Evolutionary conservation across 2,888 invertebrate species (phyloP).

Genomic region (Imbricaverruca yamaguchii): DNA sequence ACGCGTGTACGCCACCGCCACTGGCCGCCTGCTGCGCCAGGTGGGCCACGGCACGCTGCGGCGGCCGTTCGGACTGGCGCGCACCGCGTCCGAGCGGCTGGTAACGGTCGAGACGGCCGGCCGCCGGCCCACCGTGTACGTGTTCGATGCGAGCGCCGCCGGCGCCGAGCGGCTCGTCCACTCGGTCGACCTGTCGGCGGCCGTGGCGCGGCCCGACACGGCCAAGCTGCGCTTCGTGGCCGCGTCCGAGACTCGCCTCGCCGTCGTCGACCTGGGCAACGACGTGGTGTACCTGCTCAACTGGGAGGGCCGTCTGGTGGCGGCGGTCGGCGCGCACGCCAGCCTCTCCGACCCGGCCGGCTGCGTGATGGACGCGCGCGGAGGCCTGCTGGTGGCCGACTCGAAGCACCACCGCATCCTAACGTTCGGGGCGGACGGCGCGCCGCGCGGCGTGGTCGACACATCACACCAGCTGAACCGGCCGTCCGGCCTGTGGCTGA

Average conservation of each 20-base stretch:
- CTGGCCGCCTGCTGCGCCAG: neutral
- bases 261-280: slow-evolving; percentile 5
- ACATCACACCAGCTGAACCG: neutral
- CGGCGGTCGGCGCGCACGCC: neutral
- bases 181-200: neutral
- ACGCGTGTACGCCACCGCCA: neutral
- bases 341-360: neutral
- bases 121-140: neutral
- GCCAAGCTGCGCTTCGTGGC: slow-evolving; percentile 5
- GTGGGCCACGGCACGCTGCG: neutral
- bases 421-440: neutral
- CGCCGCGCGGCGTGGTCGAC: neutral
- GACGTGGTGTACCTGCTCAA: slow-evolving; percentile 7
- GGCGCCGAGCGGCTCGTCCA: neutral
- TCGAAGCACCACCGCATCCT: neutral
- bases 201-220: neutral
- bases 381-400: neutral
- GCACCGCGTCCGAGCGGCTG: neutral
- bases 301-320: slow-evolving; percentile 10
- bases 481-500: neutral
- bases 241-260: neutral
- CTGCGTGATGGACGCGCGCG: neutral
- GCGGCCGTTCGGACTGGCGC: neutral
- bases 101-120: neutral
- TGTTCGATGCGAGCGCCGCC: neutral